These are phyloP conservation scores for Leptinotarsa undecemlineata DNA, from an alignment of 1,140 invertebrate genomes.

Conservation along the genomic window DNA sequence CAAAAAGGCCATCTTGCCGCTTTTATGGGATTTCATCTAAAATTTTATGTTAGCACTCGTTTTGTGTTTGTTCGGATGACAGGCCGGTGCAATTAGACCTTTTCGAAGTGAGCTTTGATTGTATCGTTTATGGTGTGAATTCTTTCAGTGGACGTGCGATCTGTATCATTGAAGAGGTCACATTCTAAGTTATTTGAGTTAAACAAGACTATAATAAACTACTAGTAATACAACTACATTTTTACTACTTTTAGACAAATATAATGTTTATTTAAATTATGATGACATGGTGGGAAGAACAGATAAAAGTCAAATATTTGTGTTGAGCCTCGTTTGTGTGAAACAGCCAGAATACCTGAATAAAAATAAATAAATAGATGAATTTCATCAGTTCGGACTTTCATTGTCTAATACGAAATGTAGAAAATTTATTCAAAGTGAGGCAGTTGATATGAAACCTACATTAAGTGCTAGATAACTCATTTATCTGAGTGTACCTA, in stretches of 20 bases:
- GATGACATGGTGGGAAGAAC: no score
- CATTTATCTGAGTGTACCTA: no score
- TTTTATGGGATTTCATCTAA: slow-evolving; percentile 4
- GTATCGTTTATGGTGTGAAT: slow-evolving; percentile 5
- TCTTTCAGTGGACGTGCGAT: background rate
- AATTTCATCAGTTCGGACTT: no score
- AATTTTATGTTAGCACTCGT: background rate
- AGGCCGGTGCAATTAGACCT: background rate
- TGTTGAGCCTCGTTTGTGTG: no score
- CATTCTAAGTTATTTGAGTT: background rate
- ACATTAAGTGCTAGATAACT: no score
- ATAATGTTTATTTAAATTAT: no score
- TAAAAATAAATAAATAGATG: no score
- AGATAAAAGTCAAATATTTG: no score
- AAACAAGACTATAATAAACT: background rate
- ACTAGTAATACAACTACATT: background rate
- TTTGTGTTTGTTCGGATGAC: background rate
- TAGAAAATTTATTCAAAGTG: no score
- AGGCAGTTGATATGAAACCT: no score
- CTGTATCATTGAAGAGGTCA: background rate
- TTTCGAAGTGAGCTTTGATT: slow-evolving; percentile 5
- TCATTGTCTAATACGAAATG: no score
- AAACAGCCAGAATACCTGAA: no score
- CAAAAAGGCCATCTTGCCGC: background rate
- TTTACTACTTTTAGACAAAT: background rate